phyloP scores from a whole-genome alignment of 23 tunicate genomes.

The Trididemnum miniatum region DNA sequence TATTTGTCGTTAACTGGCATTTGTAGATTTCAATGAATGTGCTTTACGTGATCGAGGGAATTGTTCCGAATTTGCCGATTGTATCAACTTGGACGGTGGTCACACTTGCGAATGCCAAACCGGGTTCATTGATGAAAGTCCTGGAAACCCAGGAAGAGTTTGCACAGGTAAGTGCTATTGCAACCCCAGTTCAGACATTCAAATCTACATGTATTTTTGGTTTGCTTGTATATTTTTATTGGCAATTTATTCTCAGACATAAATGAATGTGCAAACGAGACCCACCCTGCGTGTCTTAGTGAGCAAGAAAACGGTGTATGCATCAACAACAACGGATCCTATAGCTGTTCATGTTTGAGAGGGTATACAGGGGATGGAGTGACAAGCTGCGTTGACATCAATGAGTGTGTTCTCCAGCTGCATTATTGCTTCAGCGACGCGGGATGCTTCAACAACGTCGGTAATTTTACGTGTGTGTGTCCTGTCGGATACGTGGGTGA shows the following conservation, averaged over 20 bases:
- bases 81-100: conserved; percentile 25
- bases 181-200: neutral
- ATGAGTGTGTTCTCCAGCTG: conserved; percentile 21
- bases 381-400: conserved; percentile 17
- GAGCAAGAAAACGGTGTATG: conserved; percentile 7
- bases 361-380: conserved; percentile 34
- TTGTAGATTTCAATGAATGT: conserved; percentile 55
- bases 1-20: too few species aligned
- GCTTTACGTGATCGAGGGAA: conserved; percentile 29
- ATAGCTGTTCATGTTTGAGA: conserved; percentile 22
- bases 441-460: conserved; percentile 26
- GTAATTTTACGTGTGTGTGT: conserved; percentile 24
- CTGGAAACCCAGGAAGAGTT: conserved; percentile 28
- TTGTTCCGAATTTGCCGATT: conserved; percentile 54
- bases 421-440: neutral
- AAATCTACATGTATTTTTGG: neutral
- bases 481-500: conserved; percentile 19
- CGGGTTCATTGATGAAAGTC: conserved; percentile 38
- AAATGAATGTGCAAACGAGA: conserved; percentile 32
- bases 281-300: neutral
- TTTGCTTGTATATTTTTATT: neutral
- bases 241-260: conserved; percentile 21
- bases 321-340: conserved; percentile 29
- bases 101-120: conserved; percentile 28
- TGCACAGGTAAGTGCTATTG: conserved; percentile 31